Conservation (phyloP, 2,888 invertebrate genomes). For the Amorpha juglandis region DNA sequence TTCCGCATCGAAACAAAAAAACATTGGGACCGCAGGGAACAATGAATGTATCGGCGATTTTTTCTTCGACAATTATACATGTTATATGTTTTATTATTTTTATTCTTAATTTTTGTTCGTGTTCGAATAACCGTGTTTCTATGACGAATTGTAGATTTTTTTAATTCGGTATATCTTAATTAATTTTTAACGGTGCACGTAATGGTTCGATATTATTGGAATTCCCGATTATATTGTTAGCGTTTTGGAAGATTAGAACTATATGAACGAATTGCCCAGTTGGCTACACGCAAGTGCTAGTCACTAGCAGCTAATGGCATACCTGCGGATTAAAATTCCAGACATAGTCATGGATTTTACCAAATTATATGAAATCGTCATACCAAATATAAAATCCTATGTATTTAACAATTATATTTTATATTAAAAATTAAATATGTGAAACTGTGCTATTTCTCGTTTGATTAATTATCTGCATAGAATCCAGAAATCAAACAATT, state of each 20-base stretch:
- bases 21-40: neutral
- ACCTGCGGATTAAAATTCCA: no score
- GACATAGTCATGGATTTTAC: no score
- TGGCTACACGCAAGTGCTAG: neutral
- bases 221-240: constrained; percentile 13
- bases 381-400: no score
- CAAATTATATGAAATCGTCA: no score
- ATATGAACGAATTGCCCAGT: neutral
- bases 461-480: no score
- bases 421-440: no score
- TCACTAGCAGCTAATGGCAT: no score
- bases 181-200: constrained; percentile 19
- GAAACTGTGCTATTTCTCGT: no score
- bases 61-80: neutral
- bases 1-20: constrained; percentile 16
- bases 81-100: no score
- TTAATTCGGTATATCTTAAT: constrained; percentile 16
- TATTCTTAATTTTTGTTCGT: neutral
- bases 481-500: no score
- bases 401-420: no score
- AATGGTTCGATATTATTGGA: constrained; percentile 5
- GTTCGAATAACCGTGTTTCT: neutral
- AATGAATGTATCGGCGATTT: neutral
- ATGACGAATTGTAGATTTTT: constrained; percentile 21
- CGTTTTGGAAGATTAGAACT: neutral